A percentile compares a stretch with the other conserved stretches of the same genome.
These are phyloP conservation scores for Coreoperca whiteheadi DNA, from an alignment of 2,113 vertebrate species.

Conservation along the genomic window DNA sequence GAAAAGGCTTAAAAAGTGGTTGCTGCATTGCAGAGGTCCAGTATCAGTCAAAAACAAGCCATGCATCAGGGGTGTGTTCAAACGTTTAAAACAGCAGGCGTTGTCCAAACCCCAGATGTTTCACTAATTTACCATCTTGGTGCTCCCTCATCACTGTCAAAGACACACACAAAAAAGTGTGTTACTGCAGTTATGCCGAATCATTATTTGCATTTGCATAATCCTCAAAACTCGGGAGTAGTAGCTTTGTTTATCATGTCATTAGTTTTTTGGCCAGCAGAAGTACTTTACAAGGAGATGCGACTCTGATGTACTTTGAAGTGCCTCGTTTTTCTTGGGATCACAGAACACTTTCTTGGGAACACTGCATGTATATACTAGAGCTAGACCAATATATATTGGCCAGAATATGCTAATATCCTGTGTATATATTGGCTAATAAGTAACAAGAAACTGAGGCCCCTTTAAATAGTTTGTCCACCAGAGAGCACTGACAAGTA, in stretches of 20 bases:
- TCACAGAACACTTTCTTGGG: too few species aligned
- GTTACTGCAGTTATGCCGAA: neutral
- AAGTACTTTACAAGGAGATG: constrained; percentile 11
- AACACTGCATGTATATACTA: neutral
- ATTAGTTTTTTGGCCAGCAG: constrained; percentile 21
- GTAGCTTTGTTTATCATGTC: constrained; percentile 17
- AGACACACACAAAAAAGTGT: neutral
- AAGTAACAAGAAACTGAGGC: too few species aligned
- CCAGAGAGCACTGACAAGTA: too few species aligned
- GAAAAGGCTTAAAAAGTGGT: neutral
- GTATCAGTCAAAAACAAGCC: constrained; percentile 1
- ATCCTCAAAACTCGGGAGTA: constrained; percentile 30
- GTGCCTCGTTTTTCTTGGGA: constrained; percentile 10
- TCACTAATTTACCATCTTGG: neutral
- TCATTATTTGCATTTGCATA: constrained; percentile 46
- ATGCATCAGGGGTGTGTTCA: neutral
- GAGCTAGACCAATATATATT: too few species aligned
- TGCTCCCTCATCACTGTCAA: constrained; percentile 1
- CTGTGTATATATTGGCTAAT: too few species aligned
- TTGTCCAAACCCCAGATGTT: neutral
- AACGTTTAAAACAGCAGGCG: constrained; percentile 12
- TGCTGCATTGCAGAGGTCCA: constrained; percentile 38
- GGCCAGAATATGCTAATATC: too few species aligned
- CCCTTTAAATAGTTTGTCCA: too few species aligned
- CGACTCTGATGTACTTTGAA: constrained; percentile 12